Percentiles rank a stretch among this genome's conserved stretches.
phyloP scores from a whole-genome alignment of 2,797 vertebrate species.

The Delichon dasypus region DNA sequence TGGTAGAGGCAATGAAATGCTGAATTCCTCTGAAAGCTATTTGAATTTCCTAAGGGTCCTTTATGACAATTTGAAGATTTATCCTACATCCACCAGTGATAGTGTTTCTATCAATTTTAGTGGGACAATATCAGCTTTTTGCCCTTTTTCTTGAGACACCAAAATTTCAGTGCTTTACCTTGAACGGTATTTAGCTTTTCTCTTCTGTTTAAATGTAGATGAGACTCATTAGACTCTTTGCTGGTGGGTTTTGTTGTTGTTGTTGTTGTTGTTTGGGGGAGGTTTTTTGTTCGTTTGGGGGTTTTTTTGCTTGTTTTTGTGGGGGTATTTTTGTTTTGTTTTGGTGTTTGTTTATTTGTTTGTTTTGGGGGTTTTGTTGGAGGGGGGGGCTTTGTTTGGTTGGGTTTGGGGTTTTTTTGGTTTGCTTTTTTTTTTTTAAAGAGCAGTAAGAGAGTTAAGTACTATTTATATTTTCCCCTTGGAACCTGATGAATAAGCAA shows the following conservation, averaged over 20 bases:
- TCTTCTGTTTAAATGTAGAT: neutral
- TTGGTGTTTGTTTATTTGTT: neutral
- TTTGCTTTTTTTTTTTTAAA: neutral
- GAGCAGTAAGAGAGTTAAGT: neutral
- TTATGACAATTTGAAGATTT: neutral
- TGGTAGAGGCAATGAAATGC: neutral
- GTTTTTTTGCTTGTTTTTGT: neutral
- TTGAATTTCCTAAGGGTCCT: neutral
- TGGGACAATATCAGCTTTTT: neutral
- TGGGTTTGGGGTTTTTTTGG: neutral
- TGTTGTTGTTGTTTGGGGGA: too few relatives aligned
- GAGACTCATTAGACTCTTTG: neutral
- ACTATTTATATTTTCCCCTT: neutral
- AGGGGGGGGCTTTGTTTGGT: too few relatives aligned
- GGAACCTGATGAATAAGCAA: constrained; percentile 37
- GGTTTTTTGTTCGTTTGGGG: too few relatives aligned
- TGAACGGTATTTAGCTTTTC: neutral
- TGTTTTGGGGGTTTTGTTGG: neutral
- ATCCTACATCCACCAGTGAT: neutral
- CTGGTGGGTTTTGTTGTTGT: too few relatives aligned
- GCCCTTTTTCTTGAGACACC: neutral
- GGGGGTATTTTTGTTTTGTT: neutral
- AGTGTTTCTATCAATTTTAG: neutral
- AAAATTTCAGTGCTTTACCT: neutral
- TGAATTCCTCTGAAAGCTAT: neutral